These are phyloP conservation scores for Orthosia cruda DNA, from an alignment of 2,888 invertebrate genomes.

Conservation along the genomic window DNA sequence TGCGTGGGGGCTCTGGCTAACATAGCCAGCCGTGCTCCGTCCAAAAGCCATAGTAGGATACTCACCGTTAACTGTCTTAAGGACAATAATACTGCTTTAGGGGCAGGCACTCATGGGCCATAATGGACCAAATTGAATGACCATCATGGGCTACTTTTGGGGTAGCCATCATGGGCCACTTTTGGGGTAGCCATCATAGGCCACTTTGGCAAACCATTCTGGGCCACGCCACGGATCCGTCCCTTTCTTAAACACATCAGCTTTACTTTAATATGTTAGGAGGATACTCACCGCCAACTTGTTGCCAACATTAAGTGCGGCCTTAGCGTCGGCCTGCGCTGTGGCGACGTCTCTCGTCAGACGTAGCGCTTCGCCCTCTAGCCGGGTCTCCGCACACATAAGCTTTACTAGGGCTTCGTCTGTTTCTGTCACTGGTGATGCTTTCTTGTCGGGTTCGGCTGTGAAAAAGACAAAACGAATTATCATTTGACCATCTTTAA, in stretches of 20 bases:
- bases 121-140: too few relatives aligned
- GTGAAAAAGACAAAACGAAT: constrained; percentile 12
- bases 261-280: neutral
- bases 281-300: constrained; percentile 81
- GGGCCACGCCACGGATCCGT: neutral
- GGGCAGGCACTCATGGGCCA: too few relatives aligned
- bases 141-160: too few relatives aligned
- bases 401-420: constrained; percentile 84
- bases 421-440: constrained; percentile 78
- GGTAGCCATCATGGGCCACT: too few relatives aligned
- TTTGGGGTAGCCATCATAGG: too few relatives aligned
- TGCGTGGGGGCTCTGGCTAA: too few relatives aligned
- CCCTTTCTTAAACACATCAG: neutral
- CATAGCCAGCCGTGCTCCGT: too few relatives aligned
- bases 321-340: constrained; percentile 80
- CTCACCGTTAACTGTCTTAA: constrained; percentile 84
- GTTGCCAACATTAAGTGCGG: constrained; percentile 82
- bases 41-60: constrained; percentile 37
- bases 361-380: constrained; percentile 77
- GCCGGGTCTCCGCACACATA: constrained; percentile 78
- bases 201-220: too few relatives aligned
- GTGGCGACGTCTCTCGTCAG: constrained; percentile 76
- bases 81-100: too few relatives aligned
- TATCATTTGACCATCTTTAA: too few relatives aligned
- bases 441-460: constrained; percentile 85